A percentile compares a stretch with the other conserved stretches of the same genome.
Evolutionary conservation across 2,888 invertebrate genomes (phyloP).

Genomic region (Megastigmus dorsalis): DNA sequence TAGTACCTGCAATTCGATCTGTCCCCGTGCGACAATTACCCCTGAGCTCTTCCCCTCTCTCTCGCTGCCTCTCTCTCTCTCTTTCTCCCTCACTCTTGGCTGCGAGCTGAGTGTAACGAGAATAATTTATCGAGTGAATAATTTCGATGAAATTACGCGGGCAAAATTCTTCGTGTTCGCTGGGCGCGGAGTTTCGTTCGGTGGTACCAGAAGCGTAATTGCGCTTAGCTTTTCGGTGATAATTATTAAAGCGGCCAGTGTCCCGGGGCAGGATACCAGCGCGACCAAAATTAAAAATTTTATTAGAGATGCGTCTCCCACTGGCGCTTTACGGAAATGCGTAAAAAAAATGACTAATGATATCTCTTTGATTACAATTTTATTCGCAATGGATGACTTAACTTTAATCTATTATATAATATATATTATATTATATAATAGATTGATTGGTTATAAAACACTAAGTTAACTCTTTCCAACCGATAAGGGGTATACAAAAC

Average conservation of each 20-base stretch:
- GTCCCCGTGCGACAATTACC: neutral
- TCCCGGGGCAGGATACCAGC: neutral
- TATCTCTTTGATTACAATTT: too few relatives aligned
- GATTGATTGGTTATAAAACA: too few relatives aligned
- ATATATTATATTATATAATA: too few relatives aligned
- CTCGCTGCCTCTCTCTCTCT: neutral
- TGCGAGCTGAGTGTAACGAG: neutral
- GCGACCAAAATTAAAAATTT: slow-evolving; percentile 26
- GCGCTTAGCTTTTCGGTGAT: slow-evolving; percentile 1
- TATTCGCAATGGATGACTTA: too few relatives aligned
- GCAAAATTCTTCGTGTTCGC: neutral
- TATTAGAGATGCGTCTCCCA: neutral
- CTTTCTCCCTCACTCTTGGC: neutral
- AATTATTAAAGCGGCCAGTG: slow-evolving; percentile 5
- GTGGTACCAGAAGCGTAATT: slow-evolving; percentile 3
- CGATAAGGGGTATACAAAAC: too few relatives aligned
- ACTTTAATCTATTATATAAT: too few relatives aligned
- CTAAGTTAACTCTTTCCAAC: too few relatives aligned
- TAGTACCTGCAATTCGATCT: slow-evolving; percentile 19
- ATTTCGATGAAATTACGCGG: slow-evolving; percentile 20
- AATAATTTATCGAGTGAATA: slow-evolving; percentile 36
- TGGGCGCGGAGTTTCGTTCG: neutral
- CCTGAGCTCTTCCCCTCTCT: neutral
- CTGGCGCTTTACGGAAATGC: neutral
- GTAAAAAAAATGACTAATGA: too few relatives aligned